Conservation (phyloP, 2,113 vertebrate genomes). For the Laticauda laticaudata region DNA sequence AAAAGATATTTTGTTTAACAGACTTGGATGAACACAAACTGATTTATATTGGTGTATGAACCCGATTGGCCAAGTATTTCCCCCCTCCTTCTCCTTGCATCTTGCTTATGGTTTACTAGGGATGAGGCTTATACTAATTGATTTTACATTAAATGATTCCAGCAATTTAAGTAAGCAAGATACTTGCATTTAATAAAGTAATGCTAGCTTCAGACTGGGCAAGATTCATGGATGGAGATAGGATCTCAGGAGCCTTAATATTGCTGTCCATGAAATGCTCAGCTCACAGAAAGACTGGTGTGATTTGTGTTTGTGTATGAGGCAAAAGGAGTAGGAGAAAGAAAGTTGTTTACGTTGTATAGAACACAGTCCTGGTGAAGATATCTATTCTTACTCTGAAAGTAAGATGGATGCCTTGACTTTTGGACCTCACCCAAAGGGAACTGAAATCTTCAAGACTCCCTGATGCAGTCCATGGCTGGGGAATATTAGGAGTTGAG, state of each 20-base stretch:
- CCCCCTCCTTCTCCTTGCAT: neutral
- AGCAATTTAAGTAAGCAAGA: neutral
- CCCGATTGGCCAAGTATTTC: neutral
- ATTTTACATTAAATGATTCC: neutral
- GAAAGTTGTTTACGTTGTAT: neutral
- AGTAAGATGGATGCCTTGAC: neutral
- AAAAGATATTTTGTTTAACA: neutral
- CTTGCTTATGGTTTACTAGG: neutral
- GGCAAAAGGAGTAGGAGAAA: neutral
- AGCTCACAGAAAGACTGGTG: neutral
- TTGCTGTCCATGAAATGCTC: neutral
- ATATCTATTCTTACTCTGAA: neutral
- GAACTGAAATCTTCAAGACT: neutral
- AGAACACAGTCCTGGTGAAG: neutral
- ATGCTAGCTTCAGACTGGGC: neutral
- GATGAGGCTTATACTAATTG: neutral
- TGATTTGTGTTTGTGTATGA: neutral
- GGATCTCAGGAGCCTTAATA: neutral
- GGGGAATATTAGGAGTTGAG: no score
- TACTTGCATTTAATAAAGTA: neutral
- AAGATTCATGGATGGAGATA: neutral
- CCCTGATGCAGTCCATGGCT: neutral
- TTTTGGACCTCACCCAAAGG: neutral
- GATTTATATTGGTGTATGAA: neutral
- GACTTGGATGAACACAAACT: neutral